A percentile compares a stretch with the other conserved stretches of the same genome.
These are phyloP conservation scores for Nomada flava DNA, from an alignment of 2,888 invertebrate genomes.

Conservation along the genomic window DNA sequence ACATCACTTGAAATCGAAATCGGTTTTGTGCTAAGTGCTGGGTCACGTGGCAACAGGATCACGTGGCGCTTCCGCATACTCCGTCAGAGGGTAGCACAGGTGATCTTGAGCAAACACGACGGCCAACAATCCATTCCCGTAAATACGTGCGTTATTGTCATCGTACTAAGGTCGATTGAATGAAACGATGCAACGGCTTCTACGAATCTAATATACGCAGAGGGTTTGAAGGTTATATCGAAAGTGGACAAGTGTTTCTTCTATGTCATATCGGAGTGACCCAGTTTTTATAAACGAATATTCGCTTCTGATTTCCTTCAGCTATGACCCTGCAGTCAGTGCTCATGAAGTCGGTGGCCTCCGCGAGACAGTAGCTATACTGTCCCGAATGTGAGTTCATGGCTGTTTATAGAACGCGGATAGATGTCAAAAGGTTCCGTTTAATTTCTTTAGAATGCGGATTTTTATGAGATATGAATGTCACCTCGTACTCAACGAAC, in stretches of 20 bases:
- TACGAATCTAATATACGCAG: conserved; percentile 33
- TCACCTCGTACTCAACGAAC: conserved; percentile 35
- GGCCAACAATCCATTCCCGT: conserved; percentile 54
- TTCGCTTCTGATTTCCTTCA: conserved; percentile 58
- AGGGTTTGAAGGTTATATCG: conserved; percentile 20
- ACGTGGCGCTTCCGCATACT: conserved; percentile 65
- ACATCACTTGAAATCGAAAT: conserved; percentile 53
- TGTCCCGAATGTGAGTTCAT: conserved; percentile 62
- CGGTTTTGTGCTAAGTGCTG: conserved; percentile 40
- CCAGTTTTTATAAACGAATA: conserved; percentile 72
- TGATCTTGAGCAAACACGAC: conserved; percentile 46
- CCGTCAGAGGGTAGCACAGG: conserved; percentile 56
- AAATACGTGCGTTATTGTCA: conserved; percentile 69
- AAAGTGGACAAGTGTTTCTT: conserved; percentile 34
- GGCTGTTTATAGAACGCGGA: conserved; percentile 51
- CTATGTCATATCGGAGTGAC: conserved; percentile 66
- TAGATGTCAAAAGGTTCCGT: conserved; percentile 14
- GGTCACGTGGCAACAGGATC: conserved; percentile 67
- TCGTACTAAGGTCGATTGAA: conserved; percentile 48
- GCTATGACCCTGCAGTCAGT: conserved; percentile 60
- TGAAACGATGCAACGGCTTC: conserved; percentile 48
- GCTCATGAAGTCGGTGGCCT: conserved; percentile 68
- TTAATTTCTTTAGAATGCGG: conserved; percentile 32
- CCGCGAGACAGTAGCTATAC: conserved; percentile 63
- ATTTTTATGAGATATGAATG: conserved; percentile 40